Percentiles rank a stretch among this genome's conserved stretches.
These are phyloP conservation scores for Bos taurus DNA, from an alignment of 2,113 vertebrate genomes.

Conservation along the genomic window ARS-UCD2.0 NC_037350.1:34644501-34645000, in stretches of 20 bases:
- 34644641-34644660: no score
- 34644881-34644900: not conserved
- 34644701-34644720: not conserved
- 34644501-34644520: no score
- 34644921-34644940: not conserved
- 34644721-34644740: not conserved
- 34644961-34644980: no score
- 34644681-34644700: not conserved
- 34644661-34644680: not conserved
- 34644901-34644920: not conserved
- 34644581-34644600: no score
- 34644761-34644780: not conserved
- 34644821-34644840: not conserved
- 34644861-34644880: accelerated
- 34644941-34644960: not conserved
- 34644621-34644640: no score
- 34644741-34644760: not conserved
- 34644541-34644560: no score
- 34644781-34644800: not conserved
- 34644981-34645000: not conserved
- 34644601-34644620: no score
- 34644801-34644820: not conserved
- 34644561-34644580: no score
- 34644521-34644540: no score
- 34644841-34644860: not conserved